phyloP scores from a whole-genome alignment of 1,140 invertebrate species.

The Temnothorax curvispinosus region DNA sequence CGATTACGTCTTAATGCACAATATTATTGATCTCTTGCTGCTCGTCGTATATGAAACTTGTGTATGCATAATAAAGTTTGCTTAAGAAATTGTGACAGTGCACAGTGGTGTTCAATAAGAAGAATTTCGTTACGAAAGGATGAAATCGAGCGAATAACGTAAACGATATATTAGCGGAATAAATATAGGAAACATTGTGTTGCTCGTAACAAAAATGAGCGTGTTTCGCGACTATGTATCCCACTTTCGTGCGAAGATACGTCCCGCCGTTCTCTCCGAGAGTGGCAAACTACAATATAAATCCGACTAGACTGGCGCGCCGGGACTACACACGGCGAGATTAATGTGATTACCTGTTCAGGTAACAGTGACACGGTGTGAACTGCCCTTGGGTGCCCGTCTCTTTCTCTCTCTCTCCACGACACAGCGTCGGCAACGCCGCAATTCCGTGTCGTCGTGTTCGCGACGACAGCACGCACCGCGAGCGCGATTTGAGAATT shows the following conservation, averaged over 20 bases:
- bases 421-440: constrained; percentile 63
- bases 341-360: constrained; percentile 72
- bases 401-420: constrained; percentile 37
- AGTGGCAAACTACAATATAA: constrained; percentile 39
- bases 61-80: not conserved
- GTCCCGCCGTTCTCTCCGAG: not conserved
- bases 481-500: constrained; percentile 65
- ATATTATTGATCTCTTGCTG: not conserved
- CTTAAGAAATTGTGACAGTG: not conserved
- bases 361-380: constrained; percentile 75
- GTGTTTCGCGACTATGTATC: not conserved
- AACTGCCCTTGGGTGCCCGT: constrained; percentile 69
- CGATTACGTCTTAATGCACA: not conserved
- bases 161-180: not conserved
- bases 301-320: constrained; percentile 15
- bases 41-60: no score
- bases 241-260: constrained; percentile 21
- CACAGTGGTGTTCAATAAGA: not conserved
- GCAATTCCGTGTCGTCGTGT: constrained; percentile 70
- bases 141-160: not conserved
- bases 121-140: not conserved
- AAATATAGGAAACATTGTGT: not conserved
- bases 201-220: not conserved
- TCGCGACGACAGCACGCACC: constrained; percentile 46
- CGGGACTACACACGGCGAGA: constrained; percentile 63